Conservation (phyloP, 2,888 invertebrate species). For the Machimus atricapillus region DNA sequence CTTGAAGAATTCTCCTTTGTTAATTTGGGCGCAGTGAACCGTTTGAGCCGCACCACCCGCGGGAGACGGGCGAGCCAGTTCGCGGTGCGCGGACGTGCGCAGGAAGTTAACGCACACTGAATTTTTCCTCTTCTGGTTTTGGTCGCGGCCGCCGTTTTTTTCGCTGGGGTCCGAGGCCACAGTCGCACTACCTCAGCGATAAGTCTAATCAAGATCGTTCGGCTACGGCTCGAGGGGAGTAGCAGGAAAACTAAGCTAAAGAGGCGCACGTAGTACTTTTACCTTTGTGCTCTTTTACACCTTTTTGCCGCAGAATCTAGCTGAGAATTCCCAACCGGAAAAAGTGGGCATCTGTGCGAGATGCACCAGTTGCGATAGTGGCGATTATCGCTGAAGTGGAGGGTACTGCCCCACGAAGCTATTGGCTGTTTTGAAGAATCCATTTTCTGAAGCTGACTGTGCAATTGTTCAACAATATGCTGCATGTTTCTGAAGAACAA, state of each 20-base stretch:
- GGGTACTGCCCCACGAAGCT: not conserved
- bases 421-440: not conserved
- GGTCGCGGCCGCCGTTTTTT: not conserved
- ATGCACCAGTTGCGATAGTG: not conserved
- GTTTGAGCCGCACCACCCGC: conserved; percentile 4
- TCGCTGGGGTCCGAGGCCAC: not conserved
- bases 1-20: conserved; percentile 39
- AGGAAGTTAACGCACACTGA: conserved; percentile 35
- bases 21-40: conserved; percentile 43
- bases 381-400: not conserved
- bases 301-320: not conserved
- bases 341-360: not conserved
- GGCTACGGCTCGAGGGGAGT: not conserved
- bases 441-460: not conserved
- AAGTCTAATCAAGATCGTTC: conserved; percentile 20
- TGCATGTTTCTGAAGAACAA: too few species aligned
- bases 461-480: too few species aligned
- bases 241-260: not conserved
- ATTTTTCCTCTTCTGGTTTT: not conserved
- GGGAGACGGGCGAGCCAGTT: not conserved
- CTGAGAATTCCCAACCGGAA: not conserved
- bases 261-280: not conserved
- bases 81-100: conserved; percentile 12
- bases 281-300: not conserved
- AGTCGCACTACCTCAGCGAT: not conserved